Evolutionary conservation across 2,888 invertebrate species (phyloP).

Genomic region (Amphipyra berbera): DNA sequence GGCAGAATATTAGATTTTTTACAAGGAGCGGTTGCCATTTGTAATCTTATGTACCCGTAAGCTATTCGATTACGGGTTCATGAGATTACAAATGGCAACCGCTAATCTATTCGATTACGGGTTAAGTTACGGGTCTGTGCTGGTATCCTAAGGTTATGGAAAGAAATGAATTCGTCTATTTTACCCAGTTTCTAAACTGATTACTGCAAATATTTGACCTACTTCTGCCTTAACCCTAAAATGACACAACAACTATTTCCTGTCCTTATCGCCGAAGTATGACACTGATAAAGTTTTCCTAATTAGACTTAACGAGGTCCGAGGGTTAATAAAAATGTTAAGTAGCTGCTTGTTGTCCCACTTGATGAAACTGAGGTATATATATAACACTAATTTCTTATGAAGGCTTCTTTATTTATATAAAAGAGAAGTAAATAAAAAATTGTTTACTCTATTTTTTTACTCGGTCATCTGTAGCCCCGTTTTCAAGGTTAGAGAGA

Average conservation of each 20-base stretch:
- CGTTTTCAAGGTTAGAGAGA: not conserved
- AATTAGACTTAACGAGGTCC: constrained; percentile 18
- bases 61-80: too few species aligned
- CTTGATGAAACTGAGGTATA: constrained; percentile 21
- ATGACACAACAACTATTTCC: not conserved
- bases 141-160: too few species aligned
- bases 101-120: too few species aligned
- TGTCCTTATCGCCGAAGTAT: not conserved
- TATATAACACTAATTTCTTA: constrained; percentile 2
- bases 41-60: too few species aligned
- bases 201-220: not conserved
- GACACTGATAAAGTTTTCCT: not conserved
- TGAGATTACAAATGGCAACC: too few species aligned
- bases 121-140: too few species aligned
- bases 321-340: constrained; percentile 14
- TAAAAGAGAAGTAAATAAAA: not conserved
- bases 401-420: not conserved
- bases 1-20: too few species aligned
- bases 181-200: too few species aligned
- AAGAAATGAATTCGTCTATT: too few species aligned
- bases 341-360: constrained; percentile 8
- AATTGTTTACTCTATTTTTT: not conserved
- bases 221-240: not conserved
- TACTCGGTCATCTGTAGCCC: not conserved
- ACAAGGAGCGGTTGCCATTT: too few species aligned